A percentile compares a stretch with the other conserved stretches of the same genome.
phyloP scores from a whole-genome alignment of 2,797 vertebrate genomes.

The Kryptolebias ocellatus region DNA sequence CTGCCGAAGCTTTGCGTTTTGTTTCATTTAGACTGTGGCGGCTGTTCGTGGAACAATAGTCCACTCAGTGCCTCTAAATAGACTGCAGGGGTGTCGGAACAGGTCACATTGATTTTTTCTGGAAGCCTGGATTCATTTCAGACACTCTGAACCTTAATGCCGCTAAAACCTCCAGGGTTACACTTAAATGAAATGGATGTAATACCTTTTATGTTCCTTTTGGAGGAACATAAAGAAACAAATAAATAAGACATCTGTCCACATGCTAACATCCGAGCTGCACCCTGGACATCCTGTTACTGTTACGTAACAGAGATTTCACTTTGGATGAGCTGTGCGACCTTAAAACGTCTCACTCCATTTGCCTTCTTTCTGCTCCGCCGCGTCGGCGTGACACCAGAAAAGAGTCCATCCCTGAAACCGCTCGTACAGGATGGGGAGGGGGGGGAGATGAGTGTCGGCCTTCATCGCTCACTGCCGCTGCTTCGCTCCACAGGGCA shows the following conservation, averaged over 20 bases:
- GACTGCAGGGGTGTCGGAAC: conserved; percentile 43
- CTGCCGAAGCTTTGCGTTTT: conserved; percentile 7
- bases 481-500: conserved; percentile 77
- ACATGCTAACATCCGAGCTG: conserved; percentile 6
- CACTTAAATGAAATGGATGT: not conserved
- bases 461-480: conserved; percentile 31
- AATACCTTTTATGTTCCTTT: not conserved
- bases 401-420: conserved; percentile 32
- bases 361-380: conserved; percentile 35
- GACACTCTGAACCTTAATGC: conserved; percentile 16
- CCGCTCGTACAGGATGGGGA: conserved; percentile 11
- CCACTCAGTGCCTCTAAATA: conserved; percentile 55
- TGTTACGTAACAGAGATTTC: conserved; percentile 66
- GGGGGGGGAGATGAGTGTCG: conserved; percentile 33
- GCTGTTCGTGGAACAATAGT: conserved; percentile 30
- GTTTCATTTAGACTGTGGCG: conserved; percentile 23
- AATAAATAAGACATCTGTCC: conserved; percentile 26
- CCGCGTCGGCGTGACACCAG: conserved; percentile 28
- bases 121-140: conserved; percentile 31
- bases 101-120: conserved; percentile 47
- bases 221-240: conserved; percentile 10
- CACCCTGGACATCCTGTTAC: conserved; percentile 48
- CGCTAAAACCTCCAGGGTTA: not conserved
- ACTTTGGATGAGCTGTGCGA: conserved; percentile 58
- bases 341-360: conserved; percentile 74